Conservation (phyloP, 1,140 invertebrate species). For the Drosophila ogumai region DNA sequence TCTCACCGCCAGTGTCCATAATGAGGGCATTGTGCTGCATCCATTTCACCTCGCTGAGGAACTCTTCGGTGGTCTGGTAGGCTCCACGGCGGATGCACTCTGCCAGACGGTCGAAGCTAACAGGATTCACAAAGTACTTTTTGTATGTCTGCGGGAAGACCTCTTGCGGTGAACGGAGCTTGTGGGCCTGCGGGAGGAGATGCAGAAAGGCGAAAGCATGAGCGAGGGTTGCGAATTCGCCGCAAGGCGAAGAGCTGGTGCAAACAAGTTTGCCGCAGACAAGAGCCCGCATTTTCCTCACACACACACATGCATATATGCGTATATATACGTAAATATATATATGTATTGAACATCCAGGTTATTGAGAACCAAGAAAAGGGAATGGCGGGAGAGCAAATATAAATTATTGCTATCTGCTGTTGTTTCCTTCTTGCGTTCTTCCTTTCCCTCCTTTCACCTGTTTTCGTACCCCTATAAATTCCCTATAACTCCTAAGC, state of each 20-base stretch:
- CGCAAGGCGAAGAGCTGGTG: slow-evolving; percentile 51
- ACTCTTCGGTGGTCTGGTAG: slow-evolving; percentile 96
- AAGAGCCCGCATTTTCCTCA: slow-evolving; percentile 12
- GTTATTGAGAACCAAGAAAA: background rate
- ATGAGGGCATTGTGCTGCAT: slow-evolving; percentile 95
- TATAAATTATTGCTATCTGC: slow-evolving; percentile 12
- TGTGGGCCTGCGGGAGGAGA: slow-evolving; percentile 41
- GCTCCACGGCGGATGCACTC: slow-evolving; percentile 91
- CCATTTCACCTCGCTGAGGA: slow-evolving; percentile 95
- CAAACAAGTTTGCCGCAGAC: slow-evolving; percentile 66
- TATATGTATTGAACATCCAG: background rate
- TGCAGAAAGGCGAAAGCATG: slow-evolving; percentile 6
- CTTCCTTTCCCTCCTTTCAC: slow-evolving; percentile 8
- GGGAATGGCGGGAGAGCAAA: slow-evolving; percentile 7
- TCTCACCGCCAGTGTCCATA: slow-evolving; percentile 91
- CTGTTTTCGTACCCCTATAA: too few species aligned
- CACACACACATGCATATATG: background rate
- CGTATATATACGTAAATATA: background rate
- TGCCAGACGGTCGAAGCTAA: slow-evolving; percentile 92
- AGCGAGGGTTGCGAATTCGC: slow-evolving; percentile 50
- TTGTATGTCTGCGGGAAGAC: slow-evolving; percentile 61
- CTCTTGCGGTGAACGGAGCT: slow-evolving; percentile 63
- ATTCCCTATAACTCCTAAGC: too few species aligned
- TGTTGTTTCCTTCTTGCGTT: slow-evolving; percentile 2
- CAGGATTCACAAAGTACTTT: slow-evolving; percentile 93